These are phyloP conservation scores for Alligator sinensis DNA, from an alignment of 2,113 vertebrate species.

Conservation along the genomic window DNA sequence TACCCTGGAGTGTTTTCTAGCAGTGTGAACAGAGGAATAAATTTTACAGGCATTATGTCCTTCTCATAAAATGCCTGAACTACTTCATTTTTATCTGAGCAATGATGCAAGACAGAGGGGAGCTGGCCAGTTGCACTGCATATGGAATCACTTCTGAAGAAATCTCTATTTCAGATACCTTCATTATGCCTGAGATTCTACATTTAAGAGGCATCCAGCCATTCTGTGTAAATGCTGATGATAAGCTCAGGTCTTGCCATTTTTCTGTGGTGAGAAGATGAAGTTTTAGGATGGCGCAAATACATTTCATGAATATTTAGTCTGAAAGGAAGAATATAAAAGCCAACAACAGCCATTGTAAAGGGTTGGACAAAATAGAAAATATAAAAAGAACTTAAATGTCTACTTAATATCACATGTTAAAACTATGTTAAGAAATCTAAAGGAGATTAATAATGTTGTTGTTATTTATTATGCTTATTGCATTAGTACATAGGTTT, in stretches of 20 bases:
- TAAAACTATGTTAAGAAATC: not conserved
- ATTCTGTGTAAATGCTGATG: conserved; percentile 60
- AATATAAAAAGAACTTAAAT: conserved; percentile 16
- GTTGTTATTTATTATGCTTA: not conserved
- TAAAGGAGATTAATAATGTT: not conserved
- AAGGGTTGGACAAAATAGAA: conserved; percentile 42
- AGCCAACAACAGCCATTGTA: conserved; percentile 41
- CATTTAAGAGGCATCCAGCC: conserved; percentile 37
- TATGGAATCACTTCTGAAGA: conserved; percentile 30
- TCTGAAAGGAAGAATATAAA: conserved; percentile 16
- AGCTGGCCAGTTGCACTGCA: not conserved
- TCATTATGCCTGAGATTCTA: not conserved
- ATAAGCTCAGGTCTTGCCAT: conserved; percentile 26
- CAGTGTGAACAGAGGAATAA: conserved; percentile 54
- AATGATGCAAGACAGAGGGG: conserved; percentile 57
- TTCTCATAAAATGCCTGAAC: conserved; percentile 63
- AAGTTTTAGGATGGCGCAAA: conserved; percentile 29
- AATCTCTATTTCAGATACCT: conserved; percentile 46
- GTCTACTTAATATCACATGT: not conserved
- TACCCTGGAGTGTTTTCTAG: conserved; percentile 24
- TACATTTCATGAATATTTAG: conserved; percentile 65
- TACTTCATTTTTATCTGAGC: conserved; percentile 67
- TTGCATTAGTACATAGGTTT: not conserved
- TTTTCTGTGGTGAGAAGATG: conserved; percentile 31
- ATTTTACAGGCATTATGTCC: conserved; percentile 57